Evolutionary conservation across 2,113 vertebrate genomes (phyloP), one percentile per base, ranked within the genome.

Genomic region (Mugil cephalus): DNA sequence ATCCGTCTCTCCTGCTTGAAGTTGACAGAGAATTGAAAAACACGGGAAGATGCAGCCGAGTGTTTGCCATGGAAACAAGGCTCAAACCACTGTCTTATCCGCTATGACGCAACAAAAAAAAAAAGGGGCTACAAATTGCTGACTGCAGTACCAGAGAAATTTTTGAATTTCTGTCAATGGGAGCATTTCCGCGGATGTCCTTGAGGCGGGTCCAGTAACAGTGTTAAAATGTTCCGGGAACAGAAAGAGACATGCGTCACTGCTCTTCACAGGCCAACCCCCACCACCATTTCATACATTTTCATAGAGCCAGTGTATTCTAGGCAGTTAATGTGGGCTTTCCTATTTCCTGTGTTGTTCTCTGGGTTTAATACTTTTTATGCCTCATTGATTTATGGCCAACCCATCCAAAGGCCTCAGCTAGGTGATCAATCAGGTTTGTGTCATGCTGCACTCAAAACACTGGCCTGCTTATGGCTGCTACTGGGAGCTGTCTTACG

Each of bases 11-110:
- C 1, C 46, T 43, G 54, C 54, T 40, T 45, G 35, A 59, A 70
- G 46, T 66, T 73, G 55, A 83, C 38, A 34, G 53, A 84, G 18
- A 55, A 52, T 18, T 65, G 15, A 35, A 78, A 64, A 86, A 69
- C 54, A 74, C 63, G 75, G 5, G 34, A 59, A 61, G 68, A 82
- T 47, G 48, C 63, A 11, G 19, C 47, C 35, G 43, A 60, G 53
- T 54, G 69, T 83, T 87, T 92, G 59, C 87, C 89, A 88, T 91
- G 88, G 84, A 83, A 91, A 93, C 89, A 58, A 69, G 80, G 55
- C 70, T 70, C 61, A 46, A 72, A 79, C 10, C 30, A 17, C 71
- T 69, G 59, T 78, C 71, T 79, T 80, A 34, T 70, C 59, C 61
- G 60, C 47, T 79, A 64, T 78, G 60, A 64, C 68, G 76, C 36